phyloP scores from a whole-genome alignment of 1,140 invertebrate species.

The Achatina immaculata region DNA sequence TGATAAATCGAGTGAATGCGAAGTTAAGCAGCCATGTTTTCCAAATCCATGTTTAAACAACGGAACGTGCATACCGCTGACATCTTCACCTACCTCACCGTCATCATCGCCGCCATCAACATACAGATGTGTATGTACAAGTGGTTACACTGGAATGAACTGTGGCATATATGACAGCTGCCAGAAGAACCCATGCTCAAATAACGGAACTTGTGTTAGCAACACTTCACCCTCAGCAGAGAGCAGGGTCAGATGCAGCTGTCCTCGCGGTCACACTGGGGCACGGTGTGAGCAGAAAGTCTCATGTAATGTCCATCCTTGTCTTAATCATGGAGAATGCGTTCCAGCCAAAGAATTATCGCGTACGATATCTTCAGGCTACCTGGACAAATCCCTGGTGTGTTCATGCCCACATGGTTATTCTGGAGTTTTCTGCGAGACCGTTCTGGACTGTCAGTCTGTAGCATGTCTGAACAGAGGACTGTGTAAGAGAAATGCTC shows the following conservation, averaged over 20 bases:
- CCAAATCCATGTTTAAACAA: conserved; percentile 23
- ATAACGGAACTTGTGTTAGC: conserved; percentile 13
- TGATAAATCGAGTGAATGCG: neutral
- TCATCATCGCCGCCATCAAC: neutral
- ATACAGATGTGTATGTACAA: neutral
- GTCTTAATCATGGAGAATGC: conserved; percentile 23
- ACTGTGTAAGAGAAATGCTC: neutral
- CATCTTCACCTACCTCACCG: neutral
- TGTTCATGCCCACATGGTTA: conserved; percentile 24
- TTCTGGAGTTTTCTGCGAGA: conserved; percentile 10
- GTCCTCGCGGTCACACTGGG: neutral
- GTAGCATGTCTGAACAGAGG: conserved; percentile 5
- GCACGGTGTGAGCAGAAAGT: neutral
- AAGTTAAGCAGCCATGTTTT: neutral
- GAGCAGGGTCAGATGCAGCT: neutral
- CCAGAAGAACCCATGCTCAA: neutral
- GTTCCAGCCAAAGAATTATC: neutral
- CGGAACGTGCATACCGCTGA: neutral
- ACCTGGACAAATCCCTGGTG: neutral
- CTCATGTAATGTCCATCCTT: neutral
- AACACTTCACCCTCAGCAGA: neutral
- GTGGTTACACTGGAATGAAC: neutral
- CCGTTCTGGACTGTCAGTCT: neutral
- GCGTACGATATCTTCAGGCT: neutral
- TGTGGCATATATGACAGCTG: neutral